Evolutionary conservation across 2,113 vertebrate species (phyloP).

Genomic region (Apeltes quadracus): DNA sequence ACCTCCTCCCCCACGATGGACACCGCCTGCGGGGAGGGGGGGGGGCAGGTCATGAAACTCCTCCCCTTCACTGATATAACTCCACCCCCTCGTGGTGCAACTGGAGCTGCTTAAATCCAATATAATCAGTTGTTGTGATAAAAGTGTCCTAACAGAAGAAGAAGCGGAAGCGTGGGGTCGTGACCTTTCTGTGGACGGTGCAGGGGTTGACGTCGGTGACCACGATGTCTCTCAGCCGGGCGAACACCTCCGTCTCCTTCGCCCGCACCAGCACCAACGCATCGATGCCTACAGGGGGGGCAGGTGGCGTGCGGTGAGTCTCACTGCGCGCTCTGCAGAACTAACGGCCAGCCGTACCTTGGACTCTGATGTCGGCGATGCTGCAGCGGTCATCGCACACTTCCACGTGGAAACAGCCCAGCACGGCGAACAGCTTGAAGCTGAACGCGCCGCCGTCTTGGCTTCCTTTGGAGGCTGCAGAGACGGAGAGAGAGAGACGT

Average conservation of each 20-base stretch:
- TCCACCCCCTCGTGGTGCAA: no score
- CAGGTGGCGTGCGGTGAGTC: no score
- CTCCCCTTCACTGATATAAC: no score
- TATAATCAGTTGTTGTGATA: no score
- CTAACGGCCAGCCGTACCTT: slow-evolving; percentile 74
- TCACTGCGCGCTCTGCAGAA: no score
- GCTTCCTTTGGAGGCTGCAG: slow-evolving; percentile 69
- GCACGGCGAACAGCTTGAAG: slow-evolving; percentile 89
- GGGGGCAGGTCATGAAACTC: background rate
- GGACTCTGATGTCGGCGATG: slow-evolving; percentile 93
- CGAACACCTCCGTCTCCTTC: slow-evolving; percentile 85
- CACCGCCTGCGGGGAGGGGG: slow-evolving; percentile 82
- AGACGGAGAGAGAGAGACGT: background rate
- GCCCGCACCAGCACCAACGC: slow-evolving; percentile 86
- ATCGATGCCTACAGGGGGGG: slow-evolving; percentile 84
- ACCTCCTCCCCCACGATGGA: slow-evolving; percentile 96
- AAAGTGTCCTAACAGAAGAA: no score
- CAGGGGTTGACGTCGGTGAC: slow-evolving; percentile 88
- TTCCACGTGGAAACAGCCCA: slow-evolving; percentile 88
- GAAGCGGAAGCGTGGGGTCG: background rate
- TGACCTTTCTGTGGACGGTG: slow-evolving; percentile 89
- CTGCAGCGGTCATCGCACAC: slow-evolving; percentile 87
- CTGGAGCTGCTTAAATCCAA: no score
- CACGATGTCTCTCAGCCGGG: slow-evolving; percentile 89
- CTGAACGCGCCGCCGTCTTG: slow-evolving; percentile 84